phyloP scores from a whole-genome alignment of 2,888 invertebrate genomes.

The Netelia fuscicornis region DNA sequence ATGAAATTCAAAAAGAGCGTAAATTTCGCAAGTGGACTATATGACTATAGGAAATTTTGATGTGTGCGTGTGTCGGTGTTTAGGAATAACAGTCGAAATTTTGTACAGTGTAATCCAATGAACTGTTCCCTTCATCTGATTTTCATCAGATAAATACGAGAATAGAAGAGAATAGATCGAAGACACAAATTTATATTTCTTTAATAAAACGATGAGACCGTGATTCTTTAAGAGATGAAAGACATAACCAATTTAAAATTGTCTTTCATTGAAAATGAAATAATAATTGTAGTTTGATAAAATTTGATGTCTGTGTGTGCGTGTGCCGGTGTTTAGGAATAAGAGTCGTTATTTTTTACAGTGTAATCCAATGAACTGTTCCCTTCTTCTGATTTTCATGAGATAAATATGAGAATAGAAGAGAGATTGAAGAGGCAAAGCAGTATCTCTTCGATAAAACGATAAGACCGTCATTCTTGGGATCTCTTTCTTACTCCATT shows the following conservation, averaged over 20 bases:
- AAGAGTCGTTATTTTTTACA: not conserved
- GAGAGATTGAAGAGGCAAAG: no score
- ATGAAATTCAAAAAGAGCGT: conserved; percentile 3
- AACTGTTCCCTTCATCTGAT: not conserved
- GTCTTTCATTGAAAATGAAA: no score
- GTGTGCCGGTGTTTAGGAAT: not conserved
- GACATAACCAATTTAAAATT: no score
- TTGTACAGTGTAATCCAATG: not conserved
- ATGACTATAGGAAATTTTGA: not conserved
- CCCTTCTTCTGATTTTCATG: not conserved
- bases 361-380: not conserved
- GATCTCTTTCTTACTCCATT: no score
- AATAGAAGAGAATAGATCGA: no score
- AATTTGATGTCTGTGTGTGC: not conserved
- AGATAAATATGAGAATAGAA: no score
- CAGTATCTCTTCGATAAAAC: no score
- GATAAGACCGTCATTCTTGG: no score
- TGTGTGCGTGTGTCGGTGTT: not conserved
- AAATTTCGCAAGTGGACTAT: not conserved
- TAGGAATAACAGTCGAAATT: not conserved
- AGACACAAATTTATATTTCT: no score
- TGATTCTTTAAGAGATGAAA: no score
- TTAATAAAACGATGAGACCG: no score
- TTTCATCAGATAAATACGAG: not conserved
- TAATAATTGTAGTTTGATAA: not conserved